These are phyloP conservation scores for Xiphophorus hellerii DNA, from an alignment of 2,113 vertebrate genomes.

Conservation along the genomic window DNA sequence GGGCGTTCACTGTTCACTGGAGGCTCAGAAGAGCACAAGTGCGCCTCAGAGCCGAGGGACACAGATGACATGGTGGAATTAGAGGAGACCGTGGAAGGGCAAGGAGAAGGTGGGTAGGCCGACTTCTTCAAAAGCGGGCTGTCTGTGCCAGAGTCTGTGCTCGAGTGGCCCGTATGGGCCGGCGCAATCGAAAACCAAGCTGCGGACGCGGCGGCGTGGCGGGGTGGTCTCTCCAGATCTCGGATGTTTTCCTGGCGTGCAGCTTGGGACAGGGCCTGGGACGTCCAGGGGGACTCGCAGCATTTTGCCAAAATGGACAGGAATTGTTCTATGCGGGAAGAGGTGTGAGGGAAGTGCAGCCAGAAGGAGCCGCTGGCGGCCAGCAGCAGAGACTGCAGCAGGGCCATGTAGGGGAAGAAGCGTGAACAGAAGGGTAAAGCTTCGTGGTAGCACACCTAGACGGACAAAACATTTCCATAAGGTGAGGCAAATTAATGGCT, in stretches of 20 bases:
- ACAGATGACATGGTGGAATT: conserved; percentile 45
- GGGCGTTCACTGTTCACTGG: conserved; percentile 40
- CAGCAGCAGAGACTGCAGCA: conserved; percentile 81
- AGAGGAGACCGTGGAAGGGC: conserved; percentile 59
- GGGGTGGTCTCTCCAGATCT: conserved; percentile 13
- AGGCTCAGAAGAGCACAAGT: conserved; percentile 12
- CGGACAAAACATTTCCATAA: neutral
- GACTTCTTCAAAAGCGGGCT: conserved; percentile 67
- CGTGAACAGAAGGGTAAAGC: conserved; percentile 82
- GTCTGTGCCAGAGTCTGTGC: conserved; percentile 69
- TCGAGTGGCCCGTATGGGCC: conserved; percentile 41
- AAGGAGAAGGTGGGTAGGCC: conserved; percentile 61
- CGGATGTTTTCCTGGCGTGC: conserved; percentile 70
- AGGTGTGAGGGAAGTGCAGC: conserved; percentile 85
- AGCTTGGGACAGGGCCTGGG: conserved; percentile 80
- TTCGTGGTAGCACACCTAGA: conserved; percentile 82
- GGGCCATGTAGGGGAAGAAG: conserved; percentile 82
- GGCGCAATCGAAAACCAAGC: conserved; percentile 20
- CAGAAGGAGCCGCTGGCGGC: conserved; percentile 85
- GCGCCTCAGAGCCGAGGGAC: neutral
- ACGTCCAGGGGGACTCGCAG: conserved; percentile 86
- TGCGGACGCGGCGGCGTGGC: neutral
- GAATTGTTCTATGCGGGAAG: conserved; percentile 85
- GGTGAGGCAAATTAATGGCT: neutral
- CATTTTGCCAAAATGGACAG: conserved; percentile 83